phyloP scores from a whole-genome alignment of 2,888 invertebrate species.

The Ophraella communa region DNA sequence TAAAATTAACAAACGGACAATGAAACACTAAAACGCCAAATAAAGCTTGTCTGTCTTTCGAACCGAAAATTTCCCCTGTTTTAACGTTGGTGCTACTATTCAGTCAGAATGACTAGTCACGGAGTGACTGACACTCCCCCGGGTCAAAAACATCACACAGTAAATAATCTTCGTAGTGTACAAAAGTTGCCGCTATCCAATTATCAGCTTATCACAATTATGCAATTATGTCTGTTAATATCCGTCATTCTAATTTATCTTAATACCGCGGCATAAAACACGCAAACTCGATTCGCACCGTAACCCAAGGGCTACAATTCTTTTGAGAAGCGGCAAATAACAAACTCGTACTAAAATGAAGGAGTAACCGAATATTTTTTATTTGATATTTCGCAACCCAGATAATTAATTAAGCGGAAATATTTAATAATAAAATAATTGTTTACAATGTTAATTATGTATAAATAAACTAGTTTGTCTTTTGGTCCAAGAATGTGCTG shows the following conservation, averaged over 20 bases:
- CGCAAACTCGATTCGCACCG: not conserved
- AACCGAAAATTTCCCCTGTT: not conserved
- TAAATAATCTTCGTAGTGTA: not conserved
- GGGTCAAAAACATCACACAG: constrained; percentile 8
- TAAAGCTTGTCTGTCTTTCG: not conserved
- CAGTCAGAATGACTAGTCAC: not conserved
- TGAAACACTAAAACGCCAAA: too few relatives aligned
- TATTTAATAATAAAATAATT: too few relatives aligned
- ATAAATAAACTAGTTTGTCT: too few relatives aligned
- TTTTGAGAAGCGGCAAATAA: not conserved
- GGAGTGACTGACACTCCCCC: constrained; percentile 17
- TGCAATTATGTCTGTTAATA: constrained; percentile 19
- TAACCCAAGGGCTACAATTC: not conserved
- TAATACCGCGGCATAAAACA: constrained; percentile 20
- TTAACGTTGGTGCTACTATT: not conserved
- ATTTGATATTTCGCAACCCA: too few relatives aligned
- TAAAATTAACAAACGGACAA: too few relatives aligned
- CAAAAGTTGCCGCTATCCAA: constrained; percentile 18
- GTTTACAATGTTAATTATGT: too few relatives aligned
- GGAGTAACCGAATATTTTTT: not conserved
- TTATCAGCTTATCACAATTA: constrained; percentile 27
- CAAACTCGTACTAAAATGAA: not conserved
- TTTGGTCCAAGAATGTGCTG: too few relatives aligned
- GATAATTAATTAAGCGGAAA: too few relatives aligned
- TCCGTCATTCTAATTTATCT: constrained; percentile 22